Base-by-base conservation (phyloP, 2,888 invertebrate species). In the Eristalinus aeneus region DNA sequence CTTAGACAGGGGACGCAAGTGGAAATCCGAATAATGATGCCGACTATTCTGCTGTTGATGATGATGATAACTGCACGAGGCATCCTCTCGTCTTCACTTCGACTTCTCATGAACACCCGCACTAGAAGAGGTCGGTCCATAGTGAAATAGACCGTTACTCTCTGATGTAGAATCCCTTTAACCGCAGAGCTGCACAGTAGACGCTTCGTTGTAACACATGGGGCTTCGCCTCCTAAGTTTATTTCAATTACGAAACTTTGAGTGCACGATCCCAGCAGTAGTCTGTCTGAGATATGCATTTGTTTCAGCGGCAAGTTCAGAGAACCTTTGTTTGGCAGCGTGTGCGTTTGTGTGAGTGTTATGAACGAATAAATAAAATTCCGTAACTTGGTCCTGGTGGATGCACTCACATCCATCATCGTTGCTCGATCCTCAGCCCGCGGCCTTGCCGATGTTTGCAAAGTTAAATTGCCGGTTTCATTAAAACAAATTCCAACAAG, bases 401-500 rank as follows among this genome's bases (percentile, higher is more conserved):
- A 8, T 61, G 46, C 67, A 72, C 23, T n/a, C 6, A 12, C 12
- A 39, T 39, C 12, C 12, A 39, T 39, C 39, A 39, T 12, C 1
- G 39, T n/a, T 11, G 39, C 39, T 16, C 16, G 3, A n/a, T n/a
- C 34, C 16, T 16, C 46, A 8, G 16, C 39, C 6, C 16, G n/a
- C 39, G 6, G 39, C 39, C 2, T 46, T 46, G 12, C 69, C 68
- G 16, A 54, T 85, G 77, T 78, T 86, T 86, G 86, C 77, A 71
- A 86, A 86, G 86, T 86, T 86, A 86, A 86, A 86, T 86, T 86
- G 86, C 82, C 86, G 82, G 81, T 86, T 86, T 86, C 82, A 78
- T 86, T 86, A 74, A 86, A 86, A 86, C 69, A 86, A 86, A 86
- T 82, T 86, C 86, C 77, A 77, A 78, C 86, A 46, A 46, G 46